These are phyloP conservation scores for Hyperopisus bebe DNA, from an alignment of 2,113 vertebrate species.

Conservation along the genomic window DNA sequence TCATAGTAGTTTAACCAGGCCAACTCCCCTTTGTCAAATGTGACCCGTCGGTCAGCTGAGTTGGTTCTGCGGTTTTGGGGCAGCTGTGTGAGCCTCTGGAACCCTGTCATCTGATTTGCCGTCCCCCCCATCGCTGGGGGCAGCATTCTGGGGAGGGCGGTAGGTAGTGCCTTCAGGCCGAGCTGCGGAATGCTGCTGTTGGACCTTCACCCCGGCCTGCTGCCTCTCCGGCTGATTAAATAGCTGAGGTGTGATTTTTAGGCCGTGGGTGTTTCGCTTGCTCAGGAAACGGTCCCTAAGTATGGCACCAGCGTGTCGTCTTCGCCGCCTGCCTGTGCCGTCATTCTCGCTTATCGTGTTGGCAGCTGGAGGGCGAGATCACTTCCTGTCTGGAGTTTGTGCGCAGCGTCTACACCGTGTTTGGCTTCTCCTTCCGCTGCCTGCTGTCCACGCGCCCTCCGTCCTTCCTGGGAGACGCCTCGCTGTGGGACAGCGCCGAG, in stretches of 20 bases:
- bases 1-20: background rate
- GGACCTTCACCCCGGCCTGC: background rate
- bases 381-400: slow-evolving; percentile 78
- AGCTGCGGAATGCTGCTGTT: background rate
- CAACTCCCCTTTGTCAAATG: background rate
- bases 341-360: background rate
- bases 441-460: slow-evolving; percentile 76
- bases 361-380: slow-evolving; percentile 78
- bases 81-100: background rate
- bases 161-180: background rate
- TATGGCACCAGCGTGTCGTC: background rate
- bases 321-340: background rate
- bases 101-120: background rate
- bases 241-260: background rate
- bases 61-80: background rate
- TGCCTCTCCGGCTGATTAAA: background rate
- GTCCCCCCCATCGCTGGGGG: background rate
- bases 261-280: background rate
- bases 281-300: background rate
- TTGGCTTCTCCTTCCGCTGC: slow-evolving; percentile 83
- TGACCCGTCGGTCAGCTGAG: background rate
- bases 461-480: slow-evolving; percentile 70
- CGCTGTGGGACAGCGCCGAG: slow-evolving; percentile 79
- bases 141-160: background rate
- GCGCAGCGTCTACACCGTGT: slow-evolving; percentile 66